Base-by-base conservation (phyloP, 2,797 vertebrate genomes). In the Neosalanx taihuensis region DNA sequence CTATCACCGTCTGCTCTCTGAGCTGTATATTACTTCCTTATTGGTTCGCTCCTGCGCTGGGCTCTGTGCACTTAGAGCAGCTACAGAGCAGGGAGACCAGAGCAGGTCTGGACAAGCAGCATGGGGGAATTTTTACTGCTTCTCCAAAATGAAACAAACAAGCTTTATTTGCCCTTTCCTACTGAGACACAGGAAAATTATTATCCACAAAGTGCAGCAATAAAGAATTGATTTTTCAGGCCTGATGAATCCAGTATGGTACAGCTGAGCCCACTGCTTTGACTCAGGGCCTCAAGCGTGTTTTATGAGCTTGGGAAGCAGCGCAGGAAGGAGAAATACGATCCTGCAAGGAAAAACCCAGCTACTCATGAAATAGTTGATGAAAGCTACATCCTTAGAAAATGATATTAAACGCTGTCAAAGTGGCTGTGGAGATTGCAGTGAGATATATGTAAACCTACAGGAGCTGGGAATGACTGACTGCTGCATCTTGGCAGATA, bases 201-300 rank as follows among this genome's bases (percentile, higher is more conserved):
- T 91, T 88, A 89, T 85, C 86, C 88, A 83, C 79, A 79, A 88
- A 77, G 75, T 89, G 88, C 76, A 71, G 83, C 88, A 86, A 81
- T 83, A 87, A 91, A 90, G 81, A 86, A 78, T 56, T 86, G 89
- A 90, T 87, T 87, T 86, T 89, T 79, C 83, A 86, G 81, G 4
- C 33, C 57, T 89, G 88, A 93, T 92, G 86, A 88, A 88, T 90
- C 74, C 84, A 86, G 86, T 73, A 81, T 86, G 88, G 84, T 85
- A 84, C 85, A 88, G 87, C 86, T 89, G 86, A 85, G 85, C 71
- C 89, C 80, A 79, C 78, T 80, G 76, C 80, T 83, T 77, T 79
- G 85, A 79, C 83, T 83, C 84, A 1, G 79, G 74, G 41, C 56
- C 56, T 67, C 41, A 69, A n/a, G 67, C 72, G 10, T 72, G 74